Conservation (phyloP, 2,797 vertebrate species). For the Phalanger gymnotis region DNA sequence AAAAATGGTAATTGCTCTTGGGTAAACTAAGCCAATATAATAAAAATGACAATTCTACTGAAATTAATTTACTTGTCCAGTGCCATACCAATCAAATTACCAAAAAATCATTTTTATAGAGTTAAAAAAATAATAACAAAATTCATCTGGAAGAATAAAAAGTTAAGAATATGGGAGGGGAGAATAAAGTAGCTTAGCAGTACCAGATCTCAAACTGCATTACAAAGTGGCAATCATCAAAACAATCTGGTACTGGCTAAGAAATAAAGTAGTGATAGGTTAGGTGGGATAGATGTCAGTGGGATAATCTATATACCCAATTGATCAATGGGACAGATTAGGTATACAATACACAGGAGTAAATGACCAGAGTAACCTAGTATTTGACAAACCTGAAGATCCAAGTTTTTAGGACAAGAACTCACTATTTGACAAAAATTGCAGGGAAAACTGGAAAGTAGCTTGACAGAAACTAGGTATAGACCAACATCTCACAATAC, state of each 20-base stretch:
- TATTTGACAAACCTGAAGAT: not conserved
- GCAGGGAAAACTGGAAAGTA: not conserved
- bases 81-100: not conserved
- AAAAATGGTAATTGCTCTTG: not conserved
- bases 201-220: not conserved
- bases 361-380: not conserved
- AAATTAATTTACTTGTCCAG: not conserved
- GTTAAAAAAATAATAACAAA: not conserved
- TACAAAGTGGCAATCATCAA: not conserved
- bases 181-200: not conserved
- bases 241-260: not conserved
- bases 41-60: not conserved
- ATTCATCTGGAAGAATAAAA: not conserved
- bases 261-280: not conserved
- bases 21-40: not conserved
- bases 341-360: not conserved
- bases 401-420: not conserved
- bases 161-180: not conserved
- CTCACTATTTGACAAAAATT: not conserved
- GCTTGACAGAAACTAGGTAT: not conserved
- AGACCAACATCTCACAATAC: not conserved
- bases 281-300: too few species aligned
- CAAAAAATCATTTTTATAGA: not conserved
- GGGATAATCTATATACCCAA: too few species aligned
- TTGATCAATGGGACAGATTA: not conserved